These are phyloP conservation scores for Halictus ligatus DNA, from an alignment of 2,888 invertebrate species.

Conservation along the genomic window DNA sequence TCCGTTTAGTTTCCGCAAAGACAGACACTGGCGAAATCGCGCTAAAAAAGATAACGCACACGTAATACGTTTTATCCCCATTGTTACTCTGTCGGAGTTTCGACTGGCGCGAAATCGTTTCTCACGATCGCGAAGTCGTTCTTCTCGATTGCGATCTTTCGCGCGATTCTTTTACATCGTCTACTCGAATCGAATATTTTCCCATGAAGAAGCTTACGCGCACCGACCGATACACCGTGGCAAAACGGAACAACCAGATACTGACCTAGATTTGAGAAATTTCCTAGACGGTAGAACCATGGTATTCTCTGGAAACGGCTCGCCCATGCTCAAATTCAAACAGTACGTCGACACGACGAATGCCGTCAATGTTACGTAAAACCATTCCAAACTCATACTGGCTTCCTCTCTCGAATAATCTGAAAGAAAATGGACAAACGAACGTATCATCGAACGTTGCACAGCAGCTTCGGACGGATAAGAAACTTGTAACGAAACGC, in stretches of 20 bases:
- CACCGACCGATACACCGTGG: not conserved
- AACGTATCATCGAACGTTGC: not conserved
- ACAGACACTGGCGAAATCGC: not conserved
- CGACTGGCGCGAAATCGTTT: not conserved
- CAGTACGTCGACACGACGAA: constrained; percentile 34
- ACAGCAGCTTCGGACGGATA: not conserved
- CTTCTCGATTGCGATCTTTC: not conserved
- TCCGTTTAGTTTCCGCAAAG: not conserved
- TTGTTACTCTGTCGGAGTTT: not conserved
- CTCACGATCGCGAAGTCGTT: not conserved
- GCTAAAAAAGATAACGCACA: not conserved
- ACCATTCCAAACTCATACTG: constrained; percentile 17
- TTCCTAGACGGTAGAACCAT: constrained; percentile 9
- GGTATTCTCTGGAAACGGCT: constrained; percentile 18
- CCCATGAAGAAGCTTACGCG: not conserved
- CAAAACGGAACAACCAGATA: constrained; percentile 4
- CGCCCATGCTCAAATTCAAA: constrained; percentile 1
- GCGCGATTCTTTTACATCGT: not conserved
- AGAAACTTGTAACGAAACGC: not conserved
- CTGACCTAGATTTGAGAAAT: constrained; percentile 44
- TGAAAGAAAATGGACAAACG: constrained; percentile 22
- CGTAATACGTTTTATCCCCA: too few species aligned
- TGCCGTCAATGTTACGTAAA: not conserved
- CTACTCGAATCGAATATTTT: not conserved
- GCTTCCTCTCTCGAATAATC: not conserved